Conservation (phyloP, 2,888 invertebrate genomes). For the Norana najaformis region DNA sequence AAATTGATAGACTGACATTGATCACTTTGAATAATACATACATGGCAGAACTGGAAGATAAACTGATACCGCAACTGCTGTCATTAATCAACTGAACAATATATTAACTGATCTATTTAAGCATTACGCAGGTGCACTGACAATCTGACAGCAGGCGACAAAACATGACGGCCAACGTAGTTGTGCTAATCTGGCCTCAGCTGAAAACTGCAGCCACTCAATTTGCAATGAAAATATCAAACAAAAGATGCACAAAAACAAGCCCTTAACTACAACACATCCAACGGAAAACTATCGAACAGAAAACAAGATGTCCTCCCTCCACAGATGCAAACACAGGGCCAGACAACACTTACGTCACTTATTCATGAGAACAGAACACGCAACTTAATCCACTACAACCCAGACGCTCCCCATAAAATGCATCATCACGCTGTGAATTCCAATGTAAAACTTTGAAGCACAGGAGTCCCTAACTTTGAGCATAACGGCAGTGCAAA, state of each 20-base stretch:
- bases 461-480: background rate
- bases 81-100: too few relatives aligned
- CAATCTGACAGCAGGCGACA: background rate
- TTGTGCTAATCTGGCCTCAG: background rate
- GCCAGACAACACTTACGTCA: background rate
- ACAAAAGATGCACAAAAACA: background rate
- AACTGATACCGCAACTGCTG: too few relatives aligned
- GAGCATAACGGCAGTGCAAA: background rate
- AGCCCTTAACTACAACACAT: background rate
- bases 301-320: constrained; percentile 13
- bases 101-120: background rate
- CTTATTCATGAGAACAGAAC: background rate
- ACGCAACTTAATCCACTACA: background rate
- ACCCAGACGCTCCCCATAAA: background rate
- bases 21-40: too few relatives aligned
- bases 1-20: too few relatives aligned
- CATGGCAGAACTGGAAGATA: too few relatives aligned
- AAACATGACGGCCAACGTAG: background rate
- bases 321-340: background rate
- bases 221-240: constrained; percentile 6
- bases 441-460: background rate
- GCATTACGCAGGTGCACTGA: background rate
- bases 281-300: background rate
- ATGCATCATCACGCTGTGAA: background rate
- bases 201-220: background rate